phyloP scores from a whole-genome alignment of 2,888 invertebrate species.

The Cheilosia pagana region DNA sequence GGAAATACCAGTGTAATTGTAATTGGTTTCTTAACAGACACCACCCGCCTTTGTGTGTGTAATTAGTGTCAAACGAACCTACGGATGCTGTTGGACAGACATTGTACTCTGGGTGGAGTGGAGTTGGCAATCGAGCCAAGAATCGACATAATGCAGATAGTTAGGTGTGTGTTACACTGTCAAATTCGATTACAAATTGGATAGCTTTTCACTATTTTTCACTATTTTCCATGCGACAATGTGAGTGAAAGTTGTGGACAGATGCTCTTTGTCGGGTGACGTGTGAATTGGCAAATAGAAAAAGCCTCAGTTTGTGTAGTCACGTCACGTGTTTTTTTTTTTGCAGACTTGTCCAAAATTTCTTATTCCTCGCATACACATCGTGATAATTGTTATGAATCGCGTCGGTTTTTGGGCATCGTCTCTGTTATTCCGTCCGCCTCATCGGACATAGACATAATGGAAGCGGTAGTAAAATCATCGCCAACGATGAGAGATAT shows the following conservation, averaged over 20 bases:
- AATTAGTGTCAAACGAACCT: conserved; percentile 18
- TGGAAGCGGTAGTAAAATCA: not conserved
- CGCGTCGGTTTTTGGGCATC: not conserved
- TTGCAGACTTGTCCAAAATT: conserved; percentile 9
- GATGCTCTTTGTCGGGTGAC: not conserved
- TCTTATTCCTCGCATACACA: conserved; percentile 3
- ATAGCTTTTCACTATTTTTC: conserved; percentile 7
- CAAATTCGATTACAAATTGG: conserved; percentile 8
- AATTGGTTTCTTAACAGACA: conserved; percentile 43
- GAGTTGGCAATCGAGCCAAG: conserved; percentile 9
- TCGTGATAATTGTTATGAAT: conserved; percentile 3
- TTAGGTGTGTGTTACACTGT: conserved; percentile 1
- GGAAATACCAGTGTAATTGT: conserved; percentile 28
- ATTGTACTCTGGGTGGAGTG: not conserved
- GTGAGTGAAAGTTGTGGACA: conserved; percentile 57
- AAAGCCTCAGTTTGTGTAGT: conserved; percentile 30
- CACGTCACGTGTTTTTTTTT: conserved; percentile 26
- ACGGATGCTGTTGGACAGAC: not conserved
- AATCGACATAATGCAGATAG: conserved; percentile 29
- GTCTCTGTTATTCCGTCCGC: not conserved
- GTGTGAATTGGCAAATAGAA: conserved; percentile 6
- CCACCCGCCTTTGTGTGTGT: conserved; percentile 2
- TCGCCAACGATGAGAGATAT: not conserved
- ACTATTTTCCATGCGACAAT: conserved; percentile 1
- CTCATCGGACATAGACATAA: no score